These are phyloP conservation scores for Sphaeridia pumilis DNA, from an alignment of 2,888 invertebrate species.

Conservation along the genomic window DNA sequence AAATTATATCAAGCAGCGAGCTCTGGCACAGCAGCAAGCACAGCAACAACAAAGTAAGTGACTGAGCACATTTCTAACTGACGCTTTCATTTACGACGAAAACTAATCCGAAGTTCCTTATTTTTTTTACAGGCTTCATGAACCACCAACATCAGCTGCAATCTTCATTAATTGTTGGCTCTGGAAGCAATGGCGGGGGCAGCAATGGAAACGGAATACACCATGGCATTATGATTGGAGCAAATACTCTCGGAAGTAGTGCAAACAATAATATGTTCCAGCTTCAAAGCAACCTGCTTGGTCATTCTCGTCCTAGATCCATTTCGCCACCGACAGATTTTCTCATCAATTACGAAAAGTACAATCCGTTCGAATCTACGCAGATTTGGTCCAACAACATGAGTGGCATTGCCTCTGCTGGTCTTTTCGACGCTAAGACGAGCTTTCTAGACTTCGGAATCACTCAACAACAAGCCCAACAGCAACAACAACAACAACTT, in stretches of 20 bases:
- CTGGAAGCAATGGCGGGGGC: conserved; percentile 1
- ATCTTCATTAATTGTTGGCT: conserved; percentile 8
- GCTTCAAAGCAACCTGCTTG: conserved; percentile 11
- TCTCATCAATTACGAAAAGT: conserved; percentile 16
- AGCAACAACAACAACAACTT: conserved; percentile 16
- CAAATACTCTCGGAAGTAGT: not conserved
- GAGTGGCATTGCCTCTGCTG: conserved; percentile 11
- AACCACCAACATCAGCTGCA: conserved; percentile 11
- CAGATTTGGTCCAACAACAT: conserved; percentile 17
- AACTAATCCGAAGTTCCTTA: not conserved
- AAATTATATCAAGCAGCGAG: conserved; percentile 90
- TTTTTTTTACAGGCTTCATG: conserved; percentile 9
- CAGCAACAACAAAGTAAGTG: conserved; percentile 9
- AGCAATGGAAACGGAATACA: not conserved
- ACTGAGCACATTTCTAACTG: not conserved
- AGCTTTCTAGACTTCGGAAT: conserved; percentile 9
- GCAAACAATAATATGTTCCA: conserved; percentile 10
- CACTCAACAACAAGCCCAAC: conserved; percentile 6
- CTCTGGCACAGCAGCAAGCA: conserved; percentile 67
- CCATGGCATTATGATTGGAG: conserved; percentile 8
- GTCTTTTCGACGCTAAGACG: conserved; percentile 12
- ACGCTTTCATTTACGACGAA: too few relatives aligned
- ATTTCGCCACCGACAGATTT: conserved; percentile 15
- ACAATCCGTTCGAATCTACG: conserved; percentile 17
- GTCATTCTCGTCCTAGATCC: conserved; percentile 15